Percentiles rank a stretch among this genome's conserved stretches.
Evolutionary conservation across 2,113 vertebrate species (phyloP).

Genomic region (Etheostoma cragini): DNA sequence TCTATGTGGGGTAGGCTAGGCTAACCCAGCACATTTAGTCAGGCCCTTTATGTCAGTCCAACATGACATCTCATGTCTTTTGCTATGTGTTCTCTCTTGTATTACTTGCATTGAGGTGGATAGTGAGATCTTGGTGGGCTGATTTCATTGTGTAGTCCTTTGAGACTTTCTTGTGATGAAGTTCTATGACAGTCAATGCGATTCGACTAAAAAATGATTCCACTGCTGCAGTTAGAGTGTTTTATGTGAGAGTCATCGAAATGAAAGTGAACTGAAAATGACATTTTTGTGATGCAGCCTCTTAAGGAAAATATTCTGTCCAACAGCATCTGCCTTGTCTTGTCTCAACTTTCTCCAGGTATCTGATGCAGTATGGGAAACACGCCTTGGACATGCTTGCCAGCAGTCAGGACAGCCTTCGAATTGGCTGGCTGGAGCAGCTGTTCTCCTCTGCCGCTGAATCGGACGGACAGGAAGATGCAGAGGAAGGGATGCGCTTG

Average conservation of each 20-base stretch:
- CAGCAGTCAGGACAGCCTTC: constrained; percentile 93
- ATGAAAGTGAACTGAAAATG: constrained; percentile 9
- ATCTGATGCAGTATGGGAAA: constrained; percentile 94
- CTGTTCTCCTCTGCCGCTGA: constrained; percentile 82
- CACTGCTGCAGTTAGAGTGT: constrained; percentile 10
- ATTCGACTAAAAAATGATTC: constrained; percentile 10
- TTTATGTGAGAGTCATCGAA: constrained; percentile 3
- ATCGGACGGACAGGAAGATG: constrained; percentile 75
- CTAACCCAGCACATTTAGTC: not conserved
- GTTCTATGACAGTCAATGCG: not conserved
- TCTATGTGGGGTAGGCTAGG: not conserved
- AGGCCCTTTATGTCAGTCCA: not conserved
- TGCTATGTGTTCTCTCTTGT: not conserved
- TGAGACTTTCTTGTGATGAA: constrained; percentile 16
- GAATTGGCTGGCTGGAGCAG: constrained; percentile 92
- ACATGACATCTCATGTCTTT: not conserved
- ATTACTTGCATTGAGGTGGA: constrained; percentile 24
- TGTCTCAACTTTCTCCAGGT: constrained; percentile 73
- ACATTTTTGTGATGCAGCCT: not conserved
- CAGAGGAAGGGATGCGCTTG: constrained; percentile 84
- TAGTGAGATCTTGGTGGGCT: not conserved
- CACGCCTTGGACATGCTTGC: constrained; percentile 94
- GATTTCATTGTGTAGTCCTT: constrained; percentile 15
- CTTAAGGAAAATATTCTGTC: not conserved
- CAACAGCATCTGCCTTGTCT: not conserved